Evolutionary conservation across 2,797 vertebrate species (phyloP).

Genomic region (Enteromius treurensis): DNA sequence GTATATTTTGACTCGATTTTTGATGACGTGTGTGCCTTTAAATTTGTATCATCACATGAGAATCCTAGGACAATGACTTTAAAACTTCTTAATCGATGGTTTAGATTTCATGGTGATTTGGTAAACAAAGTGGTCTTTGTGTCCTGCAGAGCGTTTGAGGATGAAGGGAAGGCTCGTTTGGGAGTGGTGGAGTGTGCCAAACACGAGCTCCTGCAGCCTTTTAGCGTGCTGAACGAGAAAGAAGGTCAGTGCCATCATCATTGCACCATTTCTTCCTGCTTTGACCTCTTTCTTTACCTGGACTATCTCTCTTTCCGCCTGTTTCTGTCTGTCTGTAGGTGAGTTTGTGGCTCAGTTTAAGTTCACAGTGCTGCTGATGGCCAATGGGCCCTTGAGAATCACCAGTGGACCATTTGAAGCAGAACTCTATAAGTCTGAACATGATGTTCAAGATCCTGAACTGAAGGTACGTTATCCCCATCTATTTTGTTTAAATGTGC

Average conservation of each 20-base stretch:
- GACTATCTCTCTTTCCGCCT: background rate
- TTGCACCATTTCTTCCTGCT: background rate
- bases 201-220: conserved; percentile 94
- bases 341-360: conserved; percentile 97
- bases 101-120: background rate
- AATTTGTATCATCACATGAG: background rate
- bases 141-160: conserved; percentile 88
- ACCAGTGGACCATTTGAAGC: conserved; percentile 90
- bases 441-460: conserved; percentile 91
- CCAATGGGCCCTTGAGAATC: conserved; percentile 94
- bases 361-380: conserved; percentile 97
- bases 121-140: background rate
- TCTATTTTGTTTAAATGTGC: background rate
- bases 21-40: background rate
- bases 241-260: conserved; percentile 80
- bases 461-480: conserved; percentile 82
- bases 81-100: background rate
- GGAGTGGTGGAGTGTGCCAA: conserved; percentile 97
- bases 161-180: conserved; percentile 94
- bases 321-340: conserved; percentile 72
- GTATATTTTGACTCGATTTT: background rate
- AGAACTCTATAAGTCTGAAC: conserved; percentile 91
- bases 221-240: conserved; percentile 95
- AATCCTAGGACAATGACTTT: background rate
- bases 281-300: background rate